Conservation (phyloP, 2,113 vertebrate species). For the cat (Felis catus) region F.catus_Fca126_mat1.0 CM031414.1:81383501-81384000, state of each 20-base stretch:
- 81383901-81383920: background rate
- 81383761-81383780: background rate
- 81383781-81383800: background rate
- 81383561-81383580: background rate
- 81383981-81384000: background rate
- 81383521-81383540: background rate
- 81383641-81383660: background rate
- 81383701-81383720: background rate
- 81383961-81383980: background rate
- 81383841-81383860: background rate
- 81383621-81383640: background rate
- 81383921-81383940: background rate
- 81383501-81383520: background rate
- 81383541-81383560: background rate
- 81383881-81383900: slow-evolving; percentile 10
- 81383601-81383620: background rate
- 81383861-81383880: background rate
- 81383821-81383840: background rate
- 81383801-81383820: background rate
- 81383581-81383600: background rate
- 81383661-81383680: background rate
- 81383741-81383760: background rate
- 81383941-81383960: background rate
- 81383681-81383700: background rate
- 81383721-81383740: background rate